Evolutionary conservation across 1,140 invertebrate species (phyloP).

Genomic region (Chymomyza costata): DNA sequence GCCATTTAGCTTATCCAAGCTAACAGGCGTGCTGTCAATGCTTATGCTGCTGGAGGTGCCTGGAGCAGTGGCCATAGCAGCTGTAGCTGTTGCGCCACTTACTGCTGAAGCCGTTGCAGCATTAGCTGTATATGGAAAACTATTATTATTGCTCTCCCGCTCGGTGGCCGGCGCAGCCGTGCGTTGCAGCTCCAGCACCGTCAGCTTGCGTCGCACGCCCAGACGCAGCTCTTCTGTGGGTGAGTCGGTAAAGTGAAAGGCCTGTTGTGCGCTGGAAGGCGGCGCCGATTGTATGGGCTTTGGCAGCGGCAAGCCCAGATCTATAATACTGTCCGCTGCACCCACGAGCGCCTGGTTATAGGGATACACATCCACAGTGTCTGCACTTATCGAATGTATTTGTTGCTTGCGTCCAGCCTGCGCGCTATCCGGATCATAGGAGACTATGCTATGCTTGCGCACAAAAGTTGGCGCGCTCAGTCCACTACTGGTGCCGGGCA

Average conservation of each 20-base stretch:
- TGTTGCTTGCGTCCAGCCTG: constrained; percentile 67
- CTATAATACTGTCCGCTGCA: constrained; percentile 21
- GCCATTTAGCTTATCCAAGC: constrained; percentile 61
- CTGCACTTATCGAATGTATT: constrained; percentile 72
- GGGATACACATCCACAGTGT: constrained; percentile 69
- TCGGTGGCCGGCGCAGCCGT: constrained; percentile 17
- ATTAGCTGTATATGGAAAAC: constrained; percentile 55
- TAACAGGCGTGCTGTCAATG: constrained; percentile 63
- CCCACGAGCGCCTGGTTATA: constrained; percentile 46
- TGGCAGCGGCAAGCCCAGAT: constrained; percentile 31
- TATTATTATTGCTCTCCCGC: constrained; percentile 48
- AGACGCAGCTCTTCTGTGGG: constrained; percentile 63
- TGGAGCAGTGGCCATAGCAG: constrained; percentile 20
- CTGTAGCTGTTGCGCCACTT: constrained; percentile 22
- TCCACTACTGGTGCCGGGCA: constrained; percentile 1
- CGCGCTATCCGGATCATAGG: constrained; percentile 67
- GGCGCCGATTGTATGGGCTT: constrained; percentile 53
- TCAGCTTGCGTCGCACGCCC: constrained; percentile 59
- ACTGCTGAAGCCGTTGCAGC: constrained; percentile 32
- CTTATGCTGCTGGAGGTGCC: constrained; percentile 64
- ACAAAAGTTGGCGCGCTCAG: constrained; percentile 49
- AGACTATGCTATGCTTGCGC: constrained; percentile 71
- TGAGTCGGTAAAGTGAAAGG: constrained; percentile 56
- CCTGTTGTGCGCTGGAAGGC: constrained; percentile 38
- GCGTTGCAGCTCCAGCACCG: constrained; percentile 60